Evolutionary conservation across 2,797 vertebrate species (phyloP).

Genomic region (Aulostomus chinensis): DNA sequence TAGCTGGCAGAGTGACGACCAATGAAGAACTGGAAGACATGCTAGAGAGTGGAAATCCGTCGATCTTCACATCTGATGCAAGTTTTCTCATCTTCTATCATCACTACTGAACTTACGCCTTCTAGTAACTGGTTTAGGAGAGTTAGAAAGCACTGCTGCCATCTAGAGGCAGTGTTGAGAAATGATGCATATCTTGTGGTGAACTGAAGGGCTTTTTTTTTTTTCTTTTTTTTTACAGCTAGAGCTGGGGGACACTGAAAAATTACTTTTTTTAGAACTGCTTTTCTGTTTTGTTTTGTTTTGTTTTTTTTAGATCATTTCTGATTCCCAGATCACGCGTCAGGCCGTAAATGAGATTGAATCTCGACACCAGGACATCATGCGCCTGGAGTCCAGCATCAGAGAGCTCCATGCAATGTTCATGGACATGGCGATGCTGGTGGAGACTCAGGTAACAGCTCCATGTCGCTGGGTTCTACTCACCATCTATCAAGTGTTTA

Average conservation of each 20-base stretch:
- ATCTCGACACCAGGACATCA: conserved; percentile 93
- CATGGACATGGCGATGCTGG: conserved; percentile 94
- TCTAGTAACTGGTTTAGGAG: too few species aligned
- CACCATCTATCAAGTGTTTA: too few species aligned
- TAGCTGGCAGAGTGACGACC: conserved; percentile 91
- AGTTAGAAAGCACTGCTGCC: conserved; percentile 18
- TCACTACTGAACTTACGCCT: too few species aligned
- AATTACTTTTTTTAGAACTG: not conserved
- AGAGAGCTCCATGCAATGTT: conserved; percentile 92
- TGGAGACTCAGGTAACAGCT: conserved; percentile 89
- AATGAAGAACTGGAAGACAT: conserved; percentile 94
- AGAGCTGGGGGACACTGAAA: too few species aligned
- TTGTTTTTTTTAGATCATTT: conserved; percentile 85
- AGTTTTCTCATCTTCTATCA: conserved; percentile 43
- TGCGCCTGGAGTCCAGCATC: conserved; percentile 93
- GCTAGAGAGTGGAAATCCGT: conserved; percentile 92
- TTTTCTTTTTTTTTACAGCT: too few species aligned
- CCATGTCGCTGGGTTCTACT: too few species aligned
- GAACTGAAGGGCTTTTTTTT: not conserved
- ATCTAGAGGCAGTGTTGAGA: conserved; percentile 34
- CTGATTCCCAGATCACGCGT: conserved; percentile 91
- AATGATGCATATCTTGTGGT: not conserved
- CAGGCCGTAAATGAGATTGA: conserved; percentile 95
- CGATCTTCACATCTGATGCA: conserved; percentile 94
- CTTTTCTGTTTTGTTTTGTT: not conserved